phyloP scores from a whole-genome alignment of 2,113 vertebrate species.

The Scomber colias region DNA sequence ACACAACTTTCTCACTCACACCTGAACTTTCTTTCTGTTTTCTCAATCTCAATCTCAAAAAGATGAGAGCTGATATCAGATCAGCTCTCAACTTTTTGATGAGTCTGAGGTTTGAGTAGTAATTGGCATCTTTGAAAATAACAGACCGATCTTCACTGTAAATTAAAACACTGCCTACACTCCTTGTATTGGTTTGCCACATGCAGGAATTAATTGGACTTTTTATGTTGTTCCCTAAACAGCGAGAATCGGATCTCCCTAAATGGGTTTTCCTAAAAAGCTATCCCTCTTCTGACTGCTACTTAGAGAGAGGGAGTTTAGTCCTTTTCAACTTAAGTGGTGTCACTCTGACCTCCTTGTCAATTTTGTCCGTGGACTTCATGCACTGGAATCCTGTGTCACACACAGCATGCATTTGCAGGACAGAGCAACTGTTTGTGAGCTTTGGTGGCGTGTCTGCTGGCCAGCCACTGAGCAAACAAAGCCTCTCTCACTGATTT shows the following conservation, averaged over 20 bases:
- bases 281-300: neutral
- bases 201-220: too few species aligned
- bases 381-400: conserved; percentile 26
- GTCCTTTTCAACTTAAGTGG: neutral
- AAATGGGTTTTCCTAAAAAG: too few species aligned
- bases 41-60: too few species aligned
- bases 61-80: neutral
- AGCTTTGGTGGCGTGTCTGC: conserved; percentile 44
- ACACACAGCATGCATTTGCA: conserved; percentile 13
- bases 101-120: neutral
- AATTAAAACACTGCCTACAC: neutral
- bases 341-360: neutral
- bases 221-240: too few species aligned
- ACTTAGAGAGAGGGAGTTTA: neutral
- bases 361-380: conserved; percentile 1
- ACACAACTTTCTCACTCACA: neutral
- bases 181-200: too few species aligned
- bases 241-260: neutral
- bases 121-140: neutral
- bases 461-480: conserved; percentile 42
- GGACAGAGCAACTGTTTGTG: conserved; percentile 59
- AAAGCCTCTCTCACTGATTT: conserved; percentile 50
- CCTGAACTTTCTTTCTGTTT: neutral
- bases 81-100: conserved; percentile 1
- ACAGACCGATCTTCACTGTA: neutral